Percentiles rank a stretch among this genome's conserved stretches.
Evolutionary conservation across 2,113 vertebrate species (phyloP).

Genomic region (Thinocorus orbignyianus): DNA sequence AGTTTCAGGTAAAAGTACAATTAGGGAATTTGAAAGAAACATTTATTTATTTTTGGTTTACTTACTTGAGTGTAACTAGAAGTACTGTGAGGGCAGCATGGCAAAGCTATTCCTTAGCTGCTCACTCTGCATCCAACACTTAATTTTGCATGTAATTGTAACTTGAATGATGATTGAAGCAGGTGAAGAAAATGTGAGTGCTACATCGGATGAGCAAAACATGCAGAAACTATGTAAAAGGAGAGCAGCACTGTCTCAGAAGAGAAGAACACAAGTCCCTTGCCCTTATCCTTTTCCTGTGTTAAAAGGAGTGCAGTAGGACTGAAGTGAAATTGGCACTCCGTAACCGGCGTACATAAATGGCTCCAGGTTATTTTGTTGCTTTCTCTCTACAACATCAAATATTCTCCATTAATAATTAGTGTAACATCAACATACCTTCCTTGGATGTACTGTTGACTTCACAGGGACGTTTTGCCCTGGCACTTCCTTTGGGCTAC

Average conservation of each 20-base stretch:
- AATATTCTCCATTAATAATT: background rate
- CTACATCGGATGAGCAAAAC: background rate
- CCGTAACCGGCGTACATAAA: rapidly evolving
- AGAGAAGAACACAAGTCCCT: background rate
- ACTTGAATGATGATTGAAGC: background rate
- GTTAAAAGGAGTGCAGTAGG: background rate
- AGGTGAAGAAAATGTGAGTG: background rate
- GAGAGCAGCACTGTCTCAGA: background rate
- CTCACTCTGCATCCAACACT: background rate
- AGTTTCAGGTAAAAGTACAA: background rate
- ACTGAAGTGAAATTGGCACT: background rate
- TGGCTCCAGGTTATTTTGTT: background rate
- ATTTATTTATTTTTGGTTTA: background rate
- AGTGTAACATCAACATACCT: rapidly evolving
- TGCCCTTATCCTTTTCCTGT: background rate
- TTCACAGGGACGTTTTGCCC: background rate
- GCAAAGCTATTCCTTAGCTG: background rate
- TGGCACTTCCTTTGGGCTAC: background rate
- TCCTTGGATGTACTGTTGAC: rapidly evolving
- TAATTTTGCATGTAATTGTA: background rate
- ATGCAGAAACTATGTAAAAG: background rate
- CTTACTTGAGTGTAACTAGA: background rate
- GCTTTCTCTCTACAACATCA: background rate
- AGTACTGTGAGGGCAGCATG: background rate
- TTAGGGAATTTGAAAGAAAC: background rate